Base-by-base conservation (phyloP, 2,113 vertebrate species). In the Gopherus flavomarginatus region DNA sequence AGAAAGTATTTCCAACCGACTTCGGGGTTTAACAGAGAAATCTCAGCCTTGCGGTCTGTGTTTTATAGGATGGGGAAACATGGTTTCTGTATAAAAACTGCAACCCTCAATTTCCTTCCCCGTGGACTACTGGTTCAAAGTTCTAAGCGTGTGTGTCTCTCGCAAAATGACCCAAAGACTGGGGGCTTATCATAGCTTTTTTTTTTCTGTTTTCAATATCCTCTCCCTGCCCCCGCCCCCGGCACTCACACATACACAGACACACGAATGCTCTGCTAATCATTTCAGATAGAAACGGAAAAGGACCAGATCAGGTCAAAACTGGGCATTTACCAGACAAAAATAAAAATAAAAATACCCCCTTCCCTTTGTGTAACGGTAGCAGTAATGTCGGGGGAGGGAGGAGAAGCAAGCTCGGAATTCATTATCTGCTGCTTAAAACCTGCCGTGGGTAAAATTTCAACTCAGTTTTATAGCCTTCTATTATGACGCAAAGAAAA, bases 361-460 rank as follows among this genome's bases (percentile, higher is more conserved):
- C 89, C 56, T 77, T 90, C 24, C 35, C 75, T 78, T 78, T 78
- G 75, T 78, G 75, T 47, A 59, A 82, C 16, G 50, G 89, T 42
- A 88, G 91, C 89, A 42, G 78, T 57, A 65, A 65, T 78, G 87
- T 93, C 83, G 17, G 38, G 83, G 79, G 80, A 49, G 50, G 82
- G 38, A 69, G 56, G 80, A 92, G 90, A 97, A 95, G 90, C 83
- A 94, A 95, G 93, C 95, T 97, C 94, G 92, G 97, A 97, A 98
- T 98, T 98, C 97, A 97, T 98, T 97, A 98, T 97, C 97, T 97
- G 95, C 96, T 95, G 92, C 96, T 96, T 97, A 97, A 98, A 97
- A 97, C 94, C 97, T 97, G 98, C 97, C 97, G 97, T 96, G 98
- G 97, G 98, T 98, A 97, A 98, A 98, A 98, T 98, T 98, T 97